phyloP scores from a whole-genome alignment of 2,888 invertebrate genomes.

The Melanostoma mellinum region DNA sequence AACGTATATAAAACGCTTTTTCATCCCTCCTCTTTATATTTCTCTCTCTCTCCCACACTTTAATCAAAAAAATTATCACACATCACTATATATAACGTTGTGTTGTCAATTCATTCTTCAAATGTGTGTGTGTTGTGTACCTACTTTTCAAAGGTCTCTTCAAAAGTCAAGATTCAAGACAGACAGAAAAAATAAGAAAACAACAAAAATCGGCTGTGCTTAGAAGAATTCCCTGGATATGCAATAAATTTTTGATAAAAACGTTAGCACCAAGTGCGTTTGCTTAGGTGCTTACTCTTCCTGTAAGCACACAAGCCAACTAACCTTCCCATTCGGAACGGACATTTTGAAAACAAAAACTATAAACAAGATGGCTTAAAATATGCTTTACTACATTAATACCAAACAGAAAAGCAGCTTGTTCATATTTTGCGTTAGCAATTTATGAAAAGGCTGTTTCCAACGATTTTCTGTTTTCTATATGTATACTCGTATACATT shows the following conservation, averaged over 20 bases:
- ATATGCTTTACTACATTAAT: conserved; percentile 82
- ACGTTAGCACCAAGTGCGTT: conserved; percentile 49
- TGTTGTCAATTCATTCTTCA: conserved; percentile 25
- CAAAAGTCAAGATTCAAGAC: too few relatives aligned
- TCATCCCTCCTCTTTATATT: background rate
- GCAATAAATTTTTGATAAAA: conserved; percentile 70
- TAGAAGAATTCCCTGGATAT: conserved; percentile 66
- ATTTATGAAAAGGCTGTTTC: conserved; percentile 64
- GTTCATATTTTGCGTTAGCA: conserved; percentile 75
- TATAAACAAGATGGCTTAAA: conserved; percentile 80
- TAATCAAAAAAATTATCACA: conserved; percentile 33
- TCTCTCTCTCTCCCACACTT: background rate
- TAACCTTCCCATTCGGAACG: conserved; percentile 30
- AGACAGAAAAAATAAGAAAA: conserved; percentile 13
- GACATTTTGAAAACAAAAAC: conserved; percentile 59
- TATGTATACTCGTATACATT: background rate
- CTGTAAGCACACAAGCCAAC: conserved; percentile 41
- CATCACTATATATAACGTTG: conserved; percentile 44
- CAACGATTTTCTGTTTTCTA: conserved; percentile 32
- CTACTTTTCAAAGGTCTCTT: conserved; percentile 15
- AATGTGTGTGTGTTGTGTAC: conserved; percentile 17
- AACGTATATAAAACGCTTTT: conserved; percentile 22
- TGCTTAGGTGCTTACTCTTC: conserved; percentile 46
- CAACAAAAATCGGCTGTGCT: conserved; percentile 57
- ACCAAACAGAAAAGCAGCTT: conserved; percentile 78